Base-by-base conservation (phyloP, 2,797 vertebrate genomes). In the Esox masquinongy region DNA sequence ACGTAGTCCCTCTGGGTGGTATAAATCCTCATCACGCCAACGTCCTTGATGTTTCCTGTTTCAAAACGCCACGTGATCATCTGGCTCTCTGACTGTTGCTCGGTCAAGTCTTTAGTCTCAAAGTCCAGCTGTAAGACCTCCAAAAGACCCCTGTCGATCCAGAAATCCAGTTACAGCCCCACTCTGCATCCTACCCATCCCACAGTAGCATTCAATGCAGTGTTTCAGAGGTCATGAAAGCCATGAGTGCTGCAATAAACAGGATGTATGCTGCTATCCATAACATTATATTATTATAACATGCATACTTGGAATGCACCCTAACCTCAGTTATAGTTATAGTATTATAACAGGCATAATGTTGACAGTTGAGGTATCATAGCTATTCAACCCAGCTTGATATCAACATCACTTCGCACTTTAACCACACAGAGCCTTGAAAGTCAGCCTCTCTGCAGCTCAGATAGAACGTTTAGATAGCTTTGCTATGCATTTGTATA, bases 71-170 rank as follows among this genome's bases (percentile, higher is more conserved):
- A 95, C 5, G 92, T 92, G 85, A 94, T 84, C 2, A 76, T 83
- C 81, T 92, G 92, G 83, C 87, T 92, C 79, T 93, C 91, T 51
- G 83, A 73, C 69, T 86, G 88, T 72, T 87, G 88, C 76, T 92
- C 88, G 0, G 87, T 89, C 63, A 90, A 83, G 17, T 89, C 89
- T 71, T 86, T 90, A 2, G 88, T 87, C 36, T 91, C 77, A 81
- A 94, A 93, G 84, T 94, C 94, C 83, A 95, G 81, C 66, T 94
- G 94, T 29, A 94, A 81, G 74, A 94, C 88, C 79, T 94, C 93
- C 76, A 94, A 78, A 49, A 94, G 92, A 72, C 93, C 92, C 80
- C 93, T 94, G 87, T 79, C 72, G 51, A 74, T 50, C 79, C 87
- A 0, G 68, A 8, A 49, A 31, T 0, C 26, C n/a, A 16, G n/a